Conservation (phyloP, 2,797 vertebrate genomes). For the Gallinago stenura region DNA sequence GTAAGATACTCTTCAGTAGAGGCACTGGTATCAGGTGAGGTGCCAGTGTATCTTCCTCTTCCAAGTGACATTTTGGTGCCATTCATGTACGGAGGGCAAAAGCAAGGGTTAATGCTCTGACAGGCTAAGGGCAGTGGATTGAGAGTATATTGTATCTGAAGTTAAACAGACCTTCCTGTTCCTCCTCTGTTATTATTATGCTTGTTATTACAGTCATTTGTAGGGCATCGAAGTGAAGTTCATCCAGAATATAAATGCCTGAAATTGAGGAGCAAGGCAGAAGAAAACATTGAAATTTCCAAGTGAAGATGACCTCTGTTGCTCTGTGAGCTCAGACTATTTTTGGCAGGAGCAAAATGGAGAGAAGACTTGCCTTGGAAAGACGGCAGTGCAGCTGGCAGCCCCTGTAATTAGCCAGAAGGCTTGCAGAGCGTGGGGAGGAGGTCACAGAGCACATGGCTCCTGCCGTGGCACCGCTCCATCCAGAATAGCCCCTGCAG, state of each 20-base stretch:
- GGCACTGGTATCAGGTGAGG: no score
- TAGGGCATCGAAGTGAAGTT: background rate
- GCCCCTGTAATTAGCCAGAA: background rate
- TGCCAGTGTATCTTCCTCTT: background rate
- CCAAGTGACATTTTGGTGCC: background rate
- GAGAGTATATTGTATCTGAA: background rate
- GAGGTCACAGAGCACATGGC: background rate
- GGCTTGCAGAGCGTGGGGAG: background rate
- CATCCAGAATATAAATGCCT: background rate
- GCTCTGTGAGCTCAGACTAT: background rate
- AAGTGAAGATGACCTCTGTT: background rate
- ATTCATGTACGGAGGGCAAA: background rate
- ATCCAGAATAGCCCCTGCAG: background rate
- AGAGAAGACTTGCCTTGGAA: background rate
- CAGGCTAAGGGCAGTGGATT: background rate
- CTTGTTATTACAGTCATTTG: background rate
- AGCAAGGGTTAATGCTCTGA: background rate
- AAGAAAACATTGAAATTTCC: background rate
- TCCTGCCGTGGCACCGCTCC: background rate
- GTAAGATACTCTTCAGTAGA: background rate
- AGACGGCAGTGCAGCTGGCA: background rate
- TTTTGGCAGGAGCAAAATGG: constrained; percentile 14
- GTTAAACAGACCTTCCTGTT: background rate
- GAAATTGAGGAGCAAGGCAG: background rate
- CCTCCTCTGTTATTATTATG: background rate